Conservation (phyloP, 2,113 vertebrate genomes). For the Tragelaphus imberbis region DNA sequence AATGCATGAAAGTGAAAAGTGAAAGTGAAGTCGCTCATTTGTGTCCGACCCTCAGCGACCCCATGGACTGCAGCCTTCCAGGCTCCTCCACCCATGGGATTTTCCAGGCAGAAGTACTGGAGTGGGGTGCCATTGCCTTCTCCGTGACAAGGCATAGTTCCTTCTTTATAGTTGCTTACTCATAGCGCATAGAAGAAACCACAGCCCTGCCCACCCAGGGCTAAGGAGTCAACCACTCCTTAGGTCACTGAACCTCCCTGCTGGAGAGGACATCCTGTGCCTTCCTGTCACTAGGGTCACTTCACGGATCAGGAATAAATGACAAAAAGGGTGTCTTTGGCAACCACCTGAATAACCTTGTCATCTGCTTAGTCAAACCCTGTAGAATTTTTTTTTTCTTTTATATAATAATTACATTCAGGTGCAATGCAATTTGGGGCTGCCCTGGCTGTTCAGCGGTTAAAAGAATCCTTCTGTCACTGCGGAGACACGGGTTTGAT, state of each 20-base stretch:
- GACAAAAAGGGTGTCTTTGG: neutral
- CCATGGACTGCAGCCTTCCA: too few relatives aligned
- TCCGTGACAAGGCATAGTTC: neutral
- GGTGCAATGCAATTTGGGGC: neutral
- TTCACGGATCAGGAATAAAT: neutral
- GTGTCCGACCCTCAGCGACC: too few relatives aligned
- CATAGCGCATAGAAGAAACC: neutral
- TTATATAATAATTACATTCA: neutral
- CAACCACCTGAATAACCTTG: neutral
- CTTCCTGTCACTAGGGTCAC: neutral
- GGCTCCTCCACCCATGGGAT: too few relatives aligned
- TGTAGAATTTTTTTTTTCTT: neutral
- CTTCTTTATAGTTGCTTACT: neutral
- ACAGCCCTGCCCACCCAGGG: neutral
- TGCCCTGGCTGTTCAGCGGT: neutral
- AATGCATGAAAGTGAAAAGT: too few relatives aligned
- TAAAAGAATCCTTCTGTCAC: neutral
- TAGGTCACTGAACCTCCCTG: neutral
- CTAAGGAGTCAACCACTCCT: neutral
- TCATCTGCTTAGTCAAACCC: neutral
- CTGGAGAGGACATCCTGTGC: neutral
- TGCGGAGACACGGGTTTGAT: fast-evolving
- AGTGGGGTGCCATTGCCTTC: too few relatives aligned
- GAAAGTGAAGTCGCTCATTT: too few relatives aligned
- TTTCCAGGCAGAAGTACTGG: too few relatives aligned